Evolutionary conservation across 2,888 invertebrate species (phyloP), one percentile per base, ranked within the genome.

Genomic region (Luperina testacea): DNA sequence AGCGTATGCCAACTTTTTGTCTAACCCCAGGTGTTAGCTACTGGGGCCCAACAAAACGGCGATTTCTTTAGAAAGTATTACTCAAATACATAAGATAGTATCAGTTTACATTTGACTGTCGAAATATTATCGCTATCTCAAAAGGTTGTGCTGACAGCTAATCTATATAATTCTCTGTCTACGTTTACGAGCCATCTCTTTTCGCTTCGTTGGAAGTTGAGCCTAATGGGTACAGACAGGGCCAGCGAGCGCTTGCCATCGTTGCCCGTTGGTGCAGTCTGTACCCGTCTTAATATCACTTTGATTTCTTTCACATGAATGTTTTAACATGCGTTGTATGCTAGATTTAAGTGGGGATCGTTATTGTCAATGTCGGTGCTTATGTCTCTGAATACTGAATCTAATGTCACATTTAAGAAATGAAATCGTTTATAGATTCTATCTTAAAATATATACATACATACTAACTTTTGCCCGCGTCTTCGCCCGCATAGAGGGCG

Each of bases 141-240:
- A 13, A 27, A 20, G 32, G 32, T 64, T 68, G 20, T 1, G 11
- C 48, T 27, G 13, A 27, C 4, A 51, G 4, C 20, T 27, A 69
- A 27, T 68, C 42, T 27, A 20, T 13, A 51, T 2, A 27, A 48
- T 27, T 51, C 8, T 51, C 27, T 51, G 24, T 51, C 48, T 27
- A 27, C 17, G 17, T 20, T 57, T 27, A 57, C 11, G n/a, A 80
- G 42, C 11, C n/a, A 79, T 81, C 51, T 65, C 15, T 32, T 81
- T 8, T 81, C n/a, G 32, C 51, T 72, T 72, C n/a, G 32, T 59
- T 81, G 65, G 65, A 67, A 79, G 59, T n/a, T n/a, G 59, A 32
- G 15, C 11, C 13, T 32, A 48, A 68, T 69, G 38, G n/a, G 51
- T 71, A 53, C 59, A 64, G 69, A 69, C 17, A 27, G 51, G 27